phyloP scores from a whole-genome alignment of 2,113 vertebrate species.

The Glaucomys volans region DNA sequence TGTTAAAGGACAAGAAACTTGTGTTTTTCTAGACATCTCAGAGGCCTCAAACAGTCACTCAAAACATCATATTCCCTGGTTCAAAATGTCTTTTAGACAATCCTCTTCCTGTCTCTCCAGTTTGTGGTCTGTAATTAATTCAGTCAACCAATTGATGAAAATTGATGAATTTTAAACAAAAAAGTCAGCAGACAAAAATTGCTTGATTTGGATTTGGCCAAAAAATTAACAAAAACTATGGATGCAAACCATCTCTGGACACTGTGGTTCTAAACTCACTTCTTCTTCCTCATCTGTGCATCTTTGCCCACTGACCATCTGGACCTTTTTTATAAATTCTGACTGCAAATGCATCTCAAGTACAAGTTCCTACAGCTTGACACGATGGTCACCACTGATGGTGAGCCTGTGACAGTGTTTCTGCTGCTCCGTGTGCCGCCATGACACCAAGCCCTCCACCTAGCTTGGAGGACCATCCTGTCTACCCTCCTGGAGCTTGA shows the following conservation, averaged over 20 bases:
- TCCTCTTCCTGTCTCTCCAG: background rate
- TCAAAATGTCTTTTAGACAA: background rate
- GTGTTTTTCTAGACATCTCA: background rate
- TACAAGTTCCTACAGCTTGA: background rate
- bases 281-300: background rate
- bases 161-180: background rate
- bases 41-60: background rate
- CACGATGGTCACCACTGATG: fast-evolving
- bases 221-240: background rate
- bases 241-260: background rate
- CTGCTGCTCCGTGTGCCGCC: background rate
- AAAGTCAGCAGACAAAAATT: background rate
- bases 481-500: background rate
- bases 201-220: background rate
- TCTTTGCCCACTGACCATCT: background rate
- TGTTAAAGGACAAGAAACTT: background rate
- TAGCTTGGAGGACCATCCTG: background rate
- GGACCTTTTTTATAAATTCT: background rate
- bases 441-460: fast-evolving
- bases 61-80: background rate
- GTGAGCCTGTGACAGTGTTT: background rate
- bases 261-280: fast-evolving
- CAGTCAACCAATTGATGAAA: background rate
- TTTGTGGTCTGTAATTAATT: background rate
- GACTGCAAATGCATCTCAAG: fast-evolving